Evolutionary conservation across 2,888 invertebrate genomes (phyloP).

Genomic region (Argynnis bischoffii): DNA sequence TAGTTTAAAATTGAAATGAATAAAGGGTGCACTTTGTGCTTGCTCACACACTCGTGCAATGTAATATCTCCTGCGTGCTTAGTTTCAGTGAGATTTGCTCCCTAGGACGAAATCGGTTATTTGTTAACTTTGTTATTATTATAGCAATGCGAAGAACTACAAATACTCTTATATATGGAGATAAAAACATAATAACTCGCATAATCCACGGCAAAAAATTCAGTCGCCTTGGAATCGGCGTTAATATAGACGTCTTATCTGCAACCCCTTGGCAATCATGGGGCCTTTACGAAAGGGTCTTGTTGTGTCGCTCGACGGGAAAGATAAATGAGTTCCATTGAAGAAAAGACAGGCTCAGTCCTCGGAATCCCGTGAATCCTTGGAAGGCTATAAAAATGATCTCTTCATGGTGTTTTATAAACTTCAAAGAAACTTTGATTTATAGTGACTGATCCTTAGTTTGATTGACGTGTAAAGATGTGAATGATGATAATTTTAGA

Average conservation of each 20-base stretch:
- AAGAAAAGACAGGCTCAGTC: conserved; percentile 6
- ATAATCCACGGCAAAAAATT: conserved; percentile 23
- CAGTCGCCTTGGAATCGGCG: conserved; percentile 11
- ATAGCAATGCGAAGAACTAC: too few relatives aligned
- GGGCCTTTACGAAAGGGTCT: conserved; percentile 13
- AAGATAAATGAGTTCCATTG: conserved; percentile 27
- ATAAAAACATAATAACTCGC: conserved; percentile 4
- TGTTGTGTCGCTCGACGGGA: conserved; percentile 23
- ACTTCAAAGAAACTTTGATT: conserved; percentile 11
- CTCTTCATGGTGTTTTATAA: conserved; percentile 4
- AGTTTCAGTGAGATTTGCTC: too few relatives aligned
- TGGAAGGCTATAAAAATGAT: not conserved
- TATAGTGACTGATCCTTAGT: not conserved
- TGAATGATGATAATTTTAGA: not conserved
- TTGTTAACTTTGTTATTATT: too few relatives aligned
- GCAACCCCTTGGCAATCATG: conserved; percentile 36
- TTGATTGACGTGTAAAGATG: too few relatives aligned
- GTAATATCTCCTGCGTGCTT: too few relatives aligned
- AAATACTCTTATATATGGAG: not conserved
- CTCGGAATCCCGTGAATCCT: conserved; percentile 1
- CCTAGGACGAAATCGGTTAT: too few relatives aligned
- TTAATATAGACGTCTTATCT: conserved; percentile 33
- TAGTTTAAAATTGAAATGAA: too few relatives aligned
- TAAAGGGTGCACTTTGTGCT: too few relatives aligned
- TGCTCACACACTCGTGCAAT: too few relatives aligned